Base-by-base conservation (phyloP, 23 tunicate species). In the Phallusia fumigata region DNA sequence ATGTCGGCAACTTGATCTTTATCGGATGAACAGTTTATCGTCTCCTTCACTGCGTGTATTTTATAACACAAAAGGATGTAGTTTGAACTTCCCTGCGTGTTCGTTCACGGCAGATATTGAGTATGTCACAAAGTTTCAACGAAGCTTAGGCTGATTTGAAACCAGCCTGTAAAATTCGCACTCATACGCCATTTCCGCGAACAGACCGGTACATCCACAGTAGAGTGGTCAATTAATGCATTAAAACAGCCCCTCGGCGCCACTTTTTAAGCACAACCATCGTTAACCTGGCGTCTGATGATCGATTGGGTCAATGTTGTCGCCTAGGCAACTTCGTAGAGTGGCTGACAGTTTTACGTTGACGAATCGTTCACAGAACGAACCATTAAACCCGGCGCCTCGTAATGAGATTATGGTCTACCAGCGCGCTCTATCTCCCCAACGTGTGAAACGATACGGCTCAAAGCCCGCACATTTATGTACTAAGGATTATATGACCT, bases 291-390 rank as follows among this genome's bases (percentile, higher is more conserved):
- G 26, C 69, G 16, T 21, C 69, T 1, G 28, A 58, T 58, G 28
- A 58, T 24, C 28, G 69, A 58, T 58, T 1, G 28, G 28, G 8
- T 22, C 69, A 58, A 58, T 40, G 69, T 58, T 58, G 69, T 58
- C 28, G 69, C 69, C 69, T 22, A 21, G 69, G 16, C 69, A 58
- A 58, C 69, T 24, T 58, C 69, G 69, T 58, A 22, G 16, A 58
- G 69, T 58, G 13, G 69, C 28, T 58, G 69, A 58, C 69, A 58
- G 69, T 58, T 58, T 58, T 21, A 58, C 69, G 69, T 58, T 58
- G 69, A 58, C 69, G 13, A 58, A 58, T 58, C 69, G 69, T 58
- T 58, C 69, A 58, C 28, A 58, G 28, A 58, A 24, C 69, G 69
- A 1, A 58, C 69, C 69, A 58, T 58, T 58, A 58, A 58, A 58